Base-by-base conservation (phyloP, 2,888 invertebrate genomes). In the Drosophila borborema region DNA sequence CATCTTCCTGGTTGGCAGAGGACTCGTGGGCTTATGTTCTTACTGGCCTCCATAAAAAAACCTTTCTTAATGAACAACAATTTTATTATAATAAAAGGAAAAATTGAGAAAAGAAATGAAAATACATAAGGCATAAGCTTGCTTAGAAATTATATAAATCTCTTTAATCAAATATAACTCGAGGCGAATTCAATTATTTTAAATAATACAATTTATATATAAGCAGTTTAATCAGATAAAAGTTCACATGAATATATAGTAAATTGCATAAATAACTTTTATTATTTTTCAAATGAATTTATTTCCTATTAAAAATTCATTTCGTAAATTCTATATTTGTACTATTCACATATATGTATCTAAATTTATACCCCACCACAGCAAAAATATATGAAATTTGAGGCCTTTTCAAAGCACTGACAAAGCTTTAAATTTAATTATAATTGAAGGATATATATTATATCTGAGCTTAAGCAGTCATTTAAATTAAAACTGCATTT, bases 401-500 rank as follows among this genome's bases (percentile, higher is more conserved):
- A 10, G 5, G 12, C 8, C 41, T n/a, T 4, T 31, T 31, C 14
- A 34, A 14, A 34, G 2, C 7, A 14, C 2, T 28, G 10, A 55
- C 43, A 16, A 18, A 18, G 18, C 12, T 9, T 16, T 58, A 18
- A 16, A 23, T 18, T 56, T 2, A n/a, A 48, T 46, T 38, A 6
- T n/a, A 62, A 64, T 54, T 34, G 20, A 46, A 46, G 20, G 1
- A 64, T 38, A 18, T 49, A 40, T 23, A 62, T 61, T n/a, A 8
- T 34, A 18, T 34, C 23, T 62, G 28, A 45, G 34, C 16, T 59
- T 14, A 16, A 31, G 18, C 54, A 9, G 40, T 8, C 16, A 9
- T 28, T 40, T 3, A 36, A 64, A 20, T 61, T 12, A 38, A 46
- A 53, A 46, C 9, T 9, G 14, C 14, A 2, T 31, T 36, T 60